These are phyloP conservation scores for Heterochromis multidens DNA, from an alignment of 2,113 vertebrate species.

Conservation along the genomic window DNA sequence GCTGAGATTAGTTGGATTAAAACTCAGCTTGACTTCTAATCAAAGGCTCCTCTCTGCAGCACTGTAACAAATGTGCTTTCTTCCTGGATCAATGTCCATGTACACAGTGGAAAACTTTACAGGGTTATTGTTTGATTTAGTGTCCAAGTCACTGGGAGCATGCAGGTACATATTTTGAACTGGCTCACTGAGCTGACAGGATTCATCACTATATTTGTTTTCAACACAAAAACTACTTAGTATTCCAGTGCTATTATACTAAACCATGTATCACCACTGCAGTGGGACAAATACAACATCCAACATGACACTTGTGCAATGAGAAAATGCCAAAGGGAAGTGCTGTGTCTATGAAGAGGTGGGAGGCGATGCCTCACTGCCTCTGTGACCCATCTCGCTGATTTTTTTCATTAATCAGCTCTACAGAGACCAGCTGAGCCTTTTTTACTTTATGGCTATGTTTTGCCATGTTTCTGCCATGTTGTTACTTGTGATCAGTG, in stretches of 20 bases:
- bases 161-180: not conserved
- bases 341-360: not conserved
- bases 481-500: not conserved
- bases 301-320: not conserved
- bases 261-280: not conserved
- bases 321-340: not conserved
- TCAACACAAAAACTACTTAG: not conserved
- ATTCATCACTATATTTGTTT: not conserved
- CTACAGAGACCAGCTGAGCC: not conserved
- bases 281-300: not conserved
- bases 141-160: not conserved
- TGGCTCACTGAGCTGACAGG: not conserved
- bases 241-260: not conserved
- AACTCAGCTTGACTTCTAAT: slow-evolving; percentile 3
- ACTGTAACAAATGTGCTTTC: not conserved
- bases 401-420: slow-evolving; percentile 8
- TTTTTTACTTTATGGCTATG: not conserved
- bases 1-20: slow-evolving; percentile 33
- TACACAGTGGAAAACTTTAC: not conserved
- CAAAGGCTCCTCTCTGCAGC: slow-evolving; percentile 6
- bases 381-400: not conserved
- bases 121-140: not conserved
- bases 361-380: not conserved
- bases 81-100: not conserved
- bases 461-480: not conserved